Evolutionary conservation across 2,797 vertebrate species (phyloP), one percentile per base, ranked within the genome.

Genomic region (Euphonia xanthogaster): DNA sequence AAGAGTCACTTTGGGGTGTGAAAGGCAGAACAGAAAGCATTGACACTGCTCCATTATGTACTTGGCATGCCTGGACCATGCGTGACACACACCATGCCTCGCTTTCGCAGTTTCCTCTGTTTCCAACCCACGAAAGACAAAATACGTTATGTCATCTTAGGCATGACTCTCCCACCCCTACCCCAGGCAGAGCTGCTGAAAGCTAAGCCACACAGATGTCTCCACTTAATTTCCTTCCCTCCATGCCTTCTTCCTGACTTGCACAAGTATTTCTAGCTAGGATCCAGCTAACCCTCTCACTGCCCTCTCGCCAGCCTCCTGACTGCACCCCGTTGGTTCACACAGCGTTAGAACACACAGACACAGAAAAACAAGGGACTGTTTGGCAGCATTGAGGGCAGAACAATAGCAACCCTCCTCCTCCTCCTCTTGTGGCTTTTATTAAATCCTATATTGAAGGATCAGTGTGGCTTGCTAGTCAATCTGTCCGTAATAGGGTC

Each of bases 191-290:
- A 86, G 82, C 93, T 83, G 88, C 90, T 76, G 90, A 94, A 86
- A 97, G 85, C 94, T 90, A 95, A 94, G 75, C 31, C 53, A 54
- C 90, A 86, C 95, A 97, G 91, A 95, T 92, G 76, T 86, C 93
- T 93, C 95, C 94, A 97, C 97, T 98, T 97, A 97, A 96, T 97
- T 97, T 97, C 94, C 97, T 98, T 97, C 94, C 97, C 98, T 96
- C 79, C 68, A 78, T 61, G 74, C 90, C 48, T 94, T 79, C 88
- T 95, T 97, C 86, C 95, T 79, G 78, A 61, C 81, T 96, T 72
- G 33, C 9, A 15, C 40, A 75, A 95, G 81, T 35, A 45, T 86
- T 70, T 71, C 87, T 25, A 88, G 95, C 87, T 58, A 7, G 30
- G 81, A 92, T 96, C 79, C 57, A 40, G 88, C 82, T 86, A 96